These are phyloP conservation scores for Centropus unirufus DNA, from an alignment of 2,113 vertebrate genomes.

Conservation along the genomic window DNA sequence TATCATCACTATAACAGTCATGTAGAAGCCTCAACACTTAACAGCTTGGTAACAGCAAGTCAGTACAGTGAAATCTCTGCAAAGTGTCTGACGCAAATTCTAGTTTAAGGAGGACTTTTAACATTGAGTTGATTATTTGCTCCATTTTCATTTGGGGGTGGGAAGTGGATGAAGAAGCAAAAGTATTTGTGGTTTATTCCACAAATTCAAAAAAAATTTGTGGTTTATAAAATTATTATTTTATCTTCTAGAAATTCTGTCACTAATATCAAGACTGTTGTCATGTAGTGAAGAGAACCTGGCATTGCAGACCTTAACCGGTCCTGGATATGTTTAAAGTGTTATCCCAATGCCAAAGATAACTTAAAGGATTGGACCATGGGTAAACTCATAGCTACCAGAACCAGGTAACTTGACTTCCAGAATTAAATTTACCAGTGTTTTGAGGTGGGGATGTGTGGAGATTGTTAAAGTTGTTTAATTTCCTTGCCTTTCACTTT, in stretches of 20 bases:
- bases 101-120: background rate
- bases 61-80: background rate
- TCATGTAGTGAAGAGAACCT: background rate
- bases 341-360: background rate
- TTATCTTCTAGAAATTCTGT: background rate
- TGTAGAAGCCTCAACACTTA: background rate
- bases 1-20: background rate
- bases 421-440: background rate
- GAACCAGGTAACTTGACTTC: background rate
- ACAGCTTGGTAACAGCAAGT: background rate
- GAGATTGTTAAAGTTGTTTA: background rate
- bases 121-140: accelerated
- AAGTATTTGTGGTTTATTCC: background rate
- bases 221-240: no score
- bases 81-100: background rate
- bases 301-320: background rate
- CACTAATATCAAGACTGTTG: background rate
- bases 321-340: background rate
- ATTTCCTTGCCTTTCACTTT: background rate
- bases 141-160: background rate
- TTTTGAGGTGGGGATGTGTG: accelerated
- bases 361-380: accelerated
- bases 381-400: background rate
- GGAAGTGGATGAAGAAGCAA: no score
- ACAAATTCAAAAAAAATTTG: no score